A percentile compares a stretch with the other conserved stretches of the same genome.
Evolutionary conservation across 2,113 vertebrate genomes (phyloP).

Genomic region (Serinus canaria): DNA sequence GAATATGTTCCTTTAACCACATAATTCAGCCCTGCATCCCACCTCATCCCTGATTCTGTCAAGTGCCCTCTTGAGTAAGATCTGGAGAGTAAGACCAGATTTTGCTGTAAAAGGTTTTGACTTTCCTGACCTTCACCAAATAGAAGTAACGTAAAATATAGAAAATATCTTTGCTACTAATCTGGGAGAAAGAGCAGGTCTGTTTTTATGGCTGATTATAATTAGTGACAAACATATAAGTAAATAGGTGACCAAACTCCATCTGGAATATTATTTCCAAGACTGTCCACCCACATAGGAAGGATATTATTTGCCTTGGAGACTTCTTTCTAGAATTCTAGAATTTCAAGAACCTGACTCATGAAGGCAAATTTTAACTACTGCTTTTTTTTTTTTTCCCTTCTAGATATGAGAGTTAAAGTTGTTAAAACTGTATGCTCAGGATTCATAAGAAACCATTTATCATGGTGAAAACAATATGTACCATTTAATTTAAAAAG

Average conservation of each 20-base stretch:
- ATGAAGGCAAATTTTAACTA: neutral
- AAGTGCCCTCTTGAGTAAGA: neutral
- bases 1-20: neutral
- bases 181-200: constrained; percentile 16
- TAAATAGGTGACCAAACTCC: neutral
- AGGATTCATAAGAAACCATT: neutral
- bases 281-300: neutral
- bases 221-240: constrained; percentile 23
- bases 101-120: neutral
- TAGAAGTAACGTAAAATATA: neutral
- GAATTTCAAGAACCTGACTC: constrained; percentile 7
- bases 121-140: neutral
- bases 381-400: neutral
- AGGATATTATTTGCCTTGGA: constrained; percentile 33
- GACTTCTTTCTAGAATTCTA: neutral
- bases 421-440: neutral
- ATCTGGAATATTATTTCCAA: constrained; percentile 48
- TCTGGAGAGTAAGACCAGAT: neutral
- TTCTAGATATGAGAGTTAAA: neutral
- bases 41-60: neutral
- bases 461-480: neutral
- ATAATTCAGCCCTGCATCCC: neutral
- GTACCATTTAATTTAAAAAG: neutral
- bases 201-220: neutral
- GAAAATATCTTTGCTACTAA: neutral